Base-by-base conservation (phyloP, 1,140 invertebrate species). In the Drosophila funebris region DNA sequence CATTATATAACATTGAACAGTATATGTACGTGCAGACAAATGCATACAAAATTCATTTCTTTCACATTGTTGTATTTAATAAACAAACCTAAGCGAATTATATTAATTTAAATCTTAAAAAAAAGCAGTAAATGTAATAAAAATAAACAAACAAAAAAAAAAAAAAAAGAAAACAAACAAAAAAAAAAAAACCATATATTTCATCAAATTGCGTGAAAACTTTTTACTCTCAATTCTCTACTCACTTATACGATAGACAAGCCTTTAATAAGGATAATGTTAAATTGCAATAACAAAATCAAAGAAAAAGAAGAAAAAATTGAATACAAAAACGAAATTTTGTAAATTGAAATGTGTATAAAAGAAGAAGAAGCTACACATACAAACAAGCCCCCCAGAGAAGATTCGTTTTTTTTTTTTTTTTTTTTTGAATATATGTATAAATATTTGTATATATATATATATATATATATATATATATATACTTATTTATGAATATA, bases 41-140 rank as follows among this genome's bases (percentile, higher is more conserved):
- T 85, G 66, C 68, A 85, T 67, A 63, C 50, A 57, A 67, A 79
- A 76, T 79, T 84, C 20, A 36, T 71, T 74, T 52, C 48, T 52
- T 83, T 64, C 60, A 74, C 54, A 73, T 73, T 83, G 81, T 80
- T 85, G 84, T 77, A 85, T 81, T 80, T 72, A 78, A 85, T 71
- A 80, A 82, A 70, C 41, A 69, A 62, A 62, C 61, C 62, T 73
- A 77, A 74, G 70, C 77, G 72, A 87, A 77, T 70, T 77, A 69
- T 77, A 77, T 78, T 87, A 75, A 87, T 81, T 85, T 81, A 67
- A 74, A 78, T 52, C 68, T 70, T 56, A 71, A 75, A 13, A 66
- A 43, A 63, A 57, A 44, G 22, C 53, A 46, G 64, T 69, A 73
- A 73, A 69, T 69, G 56, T 73, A 69, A 69, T 62, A 61, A 69